These are phyloP conservation scores for Drosophila mimica DNA, from an alignment of 2,888 invertebrate species.

Conservation along the genomic window DNA sequence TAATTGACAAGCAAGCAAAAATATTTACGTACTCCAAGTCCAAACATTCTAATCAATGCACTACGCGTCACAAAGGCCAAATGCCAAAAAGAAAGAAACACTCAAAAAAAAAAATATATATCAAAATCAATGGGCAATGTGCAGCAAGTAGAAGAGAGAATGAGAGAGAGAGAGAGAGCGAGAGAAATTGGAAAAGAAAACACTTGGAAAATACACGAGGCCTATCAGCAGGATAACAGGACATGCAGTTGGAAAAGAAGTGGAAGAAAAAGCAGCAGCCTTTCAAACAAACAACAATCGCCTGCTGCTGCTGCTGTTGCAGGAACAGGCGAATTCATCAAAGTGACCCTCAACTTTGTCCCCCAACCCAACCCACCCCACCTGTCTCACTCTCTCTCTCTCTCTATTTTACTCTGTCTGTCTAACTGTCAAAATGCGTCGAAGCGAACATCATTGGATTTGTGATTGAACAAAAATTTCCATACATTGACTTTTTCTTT, in stretches of 20 bases:
- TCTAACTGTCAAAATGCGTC: conserved; percentile 83
- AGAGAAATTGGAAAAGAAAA: neutral
- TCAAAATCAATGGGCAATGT: conserved; percentile 45
- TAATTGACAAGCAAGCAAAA: conserved; percentile 80
- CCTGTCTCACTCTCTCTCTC: neutral
- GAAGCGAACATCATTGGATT: conserved; percentile 84
- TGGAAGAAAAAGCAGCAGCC: conserved; percentile 42
- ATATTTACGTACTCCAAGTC: conserved; percentile 79
- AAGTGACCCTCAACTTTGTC: conserved; percentile 46
- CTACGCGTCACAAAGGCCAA: conserved; percentile 28
- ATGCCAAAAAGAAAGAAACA: conserved; percentile 36
- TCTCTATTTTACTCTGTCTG: conserved; percentile 36
- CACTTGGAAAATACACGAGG: conserved; percentile 30
- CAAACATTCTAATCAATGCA: conserved; percentile 81
- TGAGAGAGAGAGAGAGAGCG: neutral
- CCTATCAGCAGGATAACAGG: conserved; percentile 42
- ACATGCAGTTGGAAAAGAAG: conserved; percentile 27
- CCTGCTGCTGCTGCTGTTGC: conserved; percentile 23
- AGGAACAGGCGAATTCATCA: conserved; percentile 67
- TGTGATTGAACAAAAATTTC: conserved; percentile 81
- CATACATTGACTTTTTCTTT: conserved; percentile 74
- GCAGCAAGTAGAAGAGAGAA: conserved; percentile 8
- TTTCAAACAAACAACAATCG: conserved; percentile 73
- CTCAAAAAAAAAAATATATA: conserved; percentile 24
- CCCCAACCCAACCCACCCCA: neutral